phyloP scores from a whole-genome alignment of 2,797 vertebrate species.

The Steatocranus sp. region DNA sequence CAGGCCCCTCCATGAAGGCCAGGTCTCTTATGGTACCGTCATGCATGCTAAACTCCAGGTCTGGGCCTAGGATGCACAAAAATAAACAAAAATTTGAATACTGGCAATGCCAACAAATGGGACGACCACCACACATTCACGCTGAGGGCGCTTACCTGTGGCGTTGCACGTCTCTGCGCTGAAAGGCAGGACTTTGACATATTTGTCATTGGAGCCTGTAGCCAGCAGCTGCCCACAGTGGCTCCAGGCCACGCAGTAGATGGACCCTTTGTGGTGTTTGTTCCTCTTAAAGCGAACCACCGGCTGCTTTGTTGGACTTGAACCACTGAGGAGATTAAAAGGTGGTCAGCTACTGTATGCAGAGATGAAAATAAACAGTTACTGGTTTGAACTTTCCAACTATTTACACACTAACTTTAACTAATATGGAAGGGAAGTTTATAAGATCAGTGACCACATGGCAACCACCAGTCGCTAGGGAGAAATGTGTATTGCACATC shows the following conservation, averaged over 20 bases:
- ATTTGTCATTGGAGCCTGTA: slow-evolving; percentile 98
- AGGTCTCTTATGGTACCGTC: slow-evolving; percentile 97
- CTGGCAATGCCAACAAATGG: not conserved
- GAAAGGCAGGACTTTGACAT: slow-evolving; percentile 95
- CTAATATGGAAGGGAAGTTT: not conserved
- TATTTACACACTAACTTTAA: not conserved
- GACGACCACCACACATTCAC: not conserved
- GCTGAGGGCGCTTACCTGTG: slow-evolving; percentile 79
- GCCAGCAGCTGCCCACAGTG: slow-evolving; percentile 94
- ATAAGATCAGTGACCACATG: not conserved
- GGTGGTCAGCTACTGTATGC: not conserved
- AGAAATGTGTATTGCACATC: not conserved
- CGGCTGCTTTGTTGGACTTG: slow-evolving; percentile 80
- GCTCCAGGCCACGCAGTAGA: slow-evolving; percentile 99
- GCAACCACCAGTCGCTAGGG: not conserved
- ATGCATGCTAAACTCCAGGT: slow-evolving; percentile 99
- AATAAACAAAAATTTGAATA: not conserved
- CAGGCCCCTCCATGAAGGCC: slow-evolving; percentile 98
- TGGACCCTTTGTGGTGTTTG: slow-evolving; percentile 99
- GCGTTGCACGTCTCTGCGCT: slow-evolving; percentile 95
- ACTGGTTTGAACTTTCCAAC: not conserved
- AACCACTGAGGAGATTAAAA: slow-evolving; percentile 60
- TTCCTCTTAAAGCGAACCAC: slow-evolving; percentile 94
- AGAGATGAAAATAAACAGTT: not conserved
- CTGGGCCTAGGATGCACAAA: slow-evolving; percentile 78